These are phyloP conservation scores for Enteromius radiatus DNA, from an alignment of 2,797 vertebrate genomes.

Conservation along the genomic window DNA sequence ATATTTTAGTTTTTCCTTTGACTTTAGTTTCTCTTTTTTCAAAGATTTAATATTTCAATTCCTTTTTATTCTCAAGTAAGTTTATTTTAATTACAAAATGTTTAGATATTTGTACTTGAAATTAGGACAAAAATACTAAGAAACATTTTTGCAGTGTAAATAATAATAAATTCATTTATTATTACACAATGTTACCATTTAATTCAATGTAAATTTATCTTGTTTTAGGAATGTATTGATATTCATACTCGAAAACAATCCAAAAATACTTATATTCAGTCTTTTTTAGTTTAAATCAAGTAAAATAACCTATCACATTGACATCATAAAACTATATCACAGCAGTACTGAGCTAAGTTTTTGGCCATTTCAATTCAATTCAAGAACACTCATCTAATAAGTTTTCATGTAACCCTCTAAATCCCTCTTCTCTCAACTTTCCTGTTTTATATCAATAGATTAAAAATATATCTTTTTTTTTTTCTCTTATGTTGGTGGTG, in stretches of 20 bases:
- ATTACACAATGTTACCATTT: neutral
- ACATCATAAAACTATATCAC: neutral
- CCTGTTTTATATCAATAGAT: slow-evolving; percentile 8
- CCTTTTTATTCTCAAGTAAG: neutral
- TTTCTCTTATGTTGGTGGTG: neutral
- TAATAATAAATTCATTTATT: neutral
- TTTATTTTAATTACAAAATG: neutral
- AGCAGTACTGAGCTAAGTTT: neutral
- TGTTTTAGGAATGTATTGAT: neutral
- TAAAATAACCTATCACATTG: neutral
- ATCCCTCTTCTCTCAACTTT: neutral
- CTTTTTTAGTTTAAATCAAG: neutral
- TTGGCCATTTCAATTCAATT: neutral
- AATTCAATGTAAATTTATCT: neutral
- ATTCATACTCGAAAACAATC: neutral
- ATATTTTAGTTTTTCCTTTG: neutral
- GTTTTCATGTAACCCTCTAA: neutral
- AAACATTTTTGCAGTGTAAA: neutral
- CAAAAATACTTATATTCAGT: too few relatives aligned
- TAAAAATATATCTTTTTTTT: neutral
- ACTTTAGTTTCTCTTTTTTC: neutral
- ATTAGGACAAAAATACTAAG: neutral
- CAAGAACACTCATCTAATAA: neutral
- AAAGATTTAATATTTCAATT: neutral
- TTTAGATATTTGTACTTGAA: neutral